Conservation (phyloP, 2,113 vertebrate species). For the Antechinus flavipes region DNA sequence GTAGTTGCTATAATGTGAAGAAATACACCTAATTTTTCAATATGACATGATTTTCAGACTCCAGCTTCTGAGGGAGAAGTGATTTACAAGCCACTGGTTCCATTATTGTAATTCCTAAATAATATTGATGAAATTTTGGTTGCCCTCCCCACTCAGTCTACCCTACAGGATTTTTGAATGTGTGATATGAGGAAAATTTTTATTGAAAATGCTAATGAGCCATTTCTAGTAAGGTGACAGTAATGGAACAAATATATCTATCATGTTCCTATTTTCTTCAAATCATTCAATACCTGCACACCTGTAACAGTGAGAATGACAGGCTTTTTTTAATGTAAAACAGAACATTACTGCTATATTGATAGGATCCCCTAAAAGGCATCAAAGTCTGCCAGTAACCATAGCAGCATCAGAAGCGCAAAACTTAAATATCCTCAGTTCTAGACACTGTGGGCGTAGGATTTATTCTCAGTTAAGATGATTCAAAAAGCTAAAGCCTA, state of each 20-base stretch:
- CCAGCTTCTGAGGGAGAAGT: background rate
- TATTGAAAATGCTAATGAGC: background rate
- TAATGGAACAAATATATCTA: background rate
- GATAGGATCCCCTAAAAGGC: background rate
- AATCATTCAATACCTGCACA: background rate
- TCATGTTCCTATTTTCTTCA: background rate
- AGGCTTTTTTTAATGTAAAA: slow-evolving; percentile 12
- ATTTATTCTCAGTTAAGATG: background rate
- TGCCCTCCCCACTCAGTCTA: background rate
- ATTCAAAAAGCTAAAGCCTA: background rate
- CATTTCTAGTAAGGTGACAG: background rate
- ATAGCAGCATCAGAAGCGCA: slow-evolving; percentile 6
- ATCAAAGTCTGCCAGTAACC: background rate
- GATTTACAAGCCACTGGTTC: background rate
- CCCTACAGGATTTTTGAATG: background rate
- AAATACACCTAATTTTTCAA: background rate
- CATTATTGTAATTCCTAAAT: background rate
- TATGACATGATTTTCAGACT: background rate
- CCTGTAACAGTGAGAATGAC: background rate
- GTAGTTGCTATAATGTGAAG: background rate
- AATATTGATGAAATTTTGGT: background rate
- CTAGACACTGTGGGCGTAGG: background rate
- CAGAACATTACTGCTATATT: background rate
- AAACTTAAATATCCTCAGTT: background rate
- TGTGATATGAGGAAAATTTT: background rate